These are phyloP conservation scores for Spilogale gracilis DNA, from an alignment of 2,113 vertebrate genomes.

Conservation along the genomic window DNA sequence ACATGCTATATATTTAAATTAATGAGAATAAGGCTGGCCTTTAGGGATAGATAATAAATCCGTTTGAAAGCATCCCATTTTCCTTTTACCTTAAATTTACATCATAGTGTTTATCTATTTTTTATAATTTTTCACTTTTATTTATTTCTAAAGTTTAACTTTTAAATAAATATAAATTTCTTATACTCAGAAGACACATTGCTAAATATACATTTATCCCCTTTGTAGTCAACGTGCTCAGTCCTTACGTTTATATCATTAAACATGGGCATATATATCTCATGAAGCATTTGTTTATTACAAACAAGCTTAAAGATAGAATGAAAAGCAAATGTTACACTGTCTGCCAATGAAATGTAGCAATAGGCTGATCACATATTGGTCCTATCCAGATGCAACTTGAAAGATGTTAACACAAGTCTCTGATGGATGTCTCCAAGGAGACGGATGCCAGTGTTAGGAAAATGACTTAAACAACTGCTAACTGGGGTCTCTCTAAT, in stretches of 20 bases:
- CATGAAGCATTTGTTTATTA: conserved; percentile 73
- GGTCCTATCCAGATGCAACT: conserved; percentile 80
- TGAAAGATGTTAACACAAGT: conserved; percentile 79
- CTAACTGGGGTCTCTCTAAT: conserved; percentile 78
- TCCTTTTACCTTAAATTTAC: conserved; percentile 30
- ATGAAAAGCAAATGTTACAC: conserved; percentile 77
- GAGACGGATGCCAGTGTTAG: conserved; percentile 76
- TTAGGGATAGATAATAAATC: background rate
- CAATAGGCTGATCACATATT: conserved; percentile 77
- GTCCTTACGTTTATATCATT: conserved; percentile 69
- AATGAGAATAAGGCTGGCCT: background rate
- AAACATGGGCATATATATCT: conserved; percentile 55
- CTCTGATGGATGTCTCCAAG: conserved; percentile 77
- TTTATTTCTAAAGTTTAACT: conserved; percentile 37
- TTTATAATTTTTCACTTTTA: background rate
- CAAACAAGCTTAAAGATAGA: conserved; percentile 79
- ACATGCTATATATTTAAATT: conserved; percentile 12
- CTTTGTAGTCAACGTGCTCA: background rate
- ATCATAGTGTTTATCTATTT: background rate
- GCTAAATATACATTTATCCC: background rate
- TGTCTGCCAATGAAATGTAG: conserved; percentile 74
- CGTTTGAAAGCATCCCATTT: background rate
- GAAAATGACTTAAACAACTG: conserved; percentile 80
- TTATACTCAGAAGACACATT: background rate
- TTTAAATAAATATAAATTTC: conserved; percentile 23